Conservation (phyloP, 2,113 vertebrate genomes). For the Isurus oxyrinchus region DNA sequence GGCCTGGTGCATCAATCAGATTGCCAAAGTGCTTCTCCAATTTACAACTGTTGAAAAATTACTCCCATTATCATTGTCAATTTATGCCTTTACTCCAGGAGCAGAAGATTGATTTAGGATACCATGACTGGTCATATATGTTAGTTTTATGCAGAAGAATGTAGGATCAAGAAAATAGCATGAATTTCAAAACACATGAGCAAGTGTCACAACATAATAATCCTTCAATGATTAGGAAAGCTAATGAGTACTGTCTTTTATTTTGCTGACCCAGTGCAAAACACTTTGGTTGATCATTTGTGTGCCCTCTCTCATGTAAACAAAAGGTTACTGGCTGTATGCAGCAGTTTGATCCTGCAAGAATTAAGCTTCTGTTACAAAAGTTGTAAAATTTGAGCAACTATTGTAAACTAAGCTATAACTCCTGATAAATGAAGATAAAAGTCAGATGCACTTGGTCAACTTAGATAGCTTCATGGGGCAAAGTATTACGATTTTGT, state of each 20-base stretch:
- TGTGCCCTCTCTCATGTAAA: not conserved
- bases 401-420: not conserved
- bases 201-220: not conserved
- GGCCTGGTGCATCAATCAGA: not conserved
- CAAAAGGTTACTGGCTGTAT: not conserved
- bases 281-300: not conserved
- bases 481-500: not conserved
- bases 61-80: not conserved
- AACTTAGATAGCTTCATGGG: not conserved
- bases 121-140: not conserved
- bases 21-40: not conserved
- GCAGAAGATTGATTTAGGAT: not conserved
- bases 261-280: not conserved
- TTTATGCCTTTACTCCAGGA: not conserved
- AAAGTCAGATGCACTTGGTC: not conserved
- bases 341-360: not conserved
- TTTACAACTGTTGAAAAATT: not conserved
- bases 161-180: not conserved
- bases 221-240: not conserved
- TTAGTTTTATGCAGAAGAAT: not conserved
- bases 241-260: not conserved
- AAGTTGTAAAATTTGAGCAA: not conserved
- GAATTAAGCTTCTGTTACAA: not conserved
- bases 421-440: not conserved
- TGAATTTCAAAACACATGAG: not conserved